Percentiles rank a stretch among this genome's conserved stretches.
Conservation (phyloP, 2,797 vertebrate species). For the Pelobates cultripes region DNA sequence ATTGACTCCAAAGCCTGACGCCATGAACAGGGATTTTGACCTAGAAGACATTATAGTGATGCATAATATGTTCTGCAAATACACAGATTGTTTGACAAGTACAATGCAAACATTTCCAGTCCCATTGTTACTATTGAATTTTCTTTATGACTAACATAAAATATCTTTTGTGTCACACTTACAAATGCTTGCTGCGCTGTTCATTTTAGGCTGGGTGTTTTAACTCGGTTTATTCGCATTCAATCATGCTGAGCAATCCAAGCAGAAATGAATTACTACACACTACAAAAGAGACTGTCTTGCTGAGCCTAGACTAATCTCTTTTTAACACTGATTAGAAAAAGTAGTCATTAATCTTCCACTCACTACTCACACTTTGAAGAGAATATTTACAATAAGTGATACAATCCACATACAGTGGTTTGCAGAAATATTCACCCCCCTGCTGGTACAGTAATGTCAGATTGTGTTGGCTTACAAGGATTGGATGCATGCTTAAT, state of each 20-base stretch:
- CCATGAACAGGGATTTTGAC: too few species aligned
- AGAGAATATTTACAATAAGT: conserved; percentile 4
- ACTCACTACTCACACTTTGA: neutral
- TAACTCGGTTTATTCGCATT: neutral
- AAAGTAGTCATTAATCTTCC: conserved; percentile 25
- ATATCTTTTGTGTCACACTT: neutral
- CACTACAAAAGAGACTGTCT: neutral
- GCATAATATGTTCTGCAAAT: too few species aligned
- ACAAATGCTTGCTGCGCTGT: neutral
- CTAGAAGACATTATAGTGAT: too few species aligned
- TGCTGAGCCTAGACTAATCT: conserved; percentile 4
- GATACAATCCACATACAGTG: neutral
- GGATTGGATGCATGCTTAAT: neutral
- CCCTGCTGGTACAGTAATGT: neutral
- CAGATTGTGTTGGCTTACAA: neutral
- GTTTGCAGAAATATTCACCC: neutral
- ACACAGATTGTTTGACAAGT: too few species aligned
- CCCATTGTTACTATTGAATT: neutral
- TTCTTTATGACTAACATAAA: neutral
- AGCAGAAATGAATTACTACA: conserved; percentile 8
- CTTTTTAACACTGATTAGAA: conserved; percentile 1
- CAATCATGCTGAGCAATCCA: conserved; percentile 8
- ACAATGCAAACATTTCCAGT: too few species aligned
- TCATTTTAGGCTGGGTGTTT: neutral
- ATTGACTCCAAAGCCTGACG: too few species aligned